A percentile compares a stretch with the other conserved stretches of the same genome.
phyloP scores from a whole-genome alignment of 1,140 invertebrate species.

The Globodera ellingtonae region DNA sequence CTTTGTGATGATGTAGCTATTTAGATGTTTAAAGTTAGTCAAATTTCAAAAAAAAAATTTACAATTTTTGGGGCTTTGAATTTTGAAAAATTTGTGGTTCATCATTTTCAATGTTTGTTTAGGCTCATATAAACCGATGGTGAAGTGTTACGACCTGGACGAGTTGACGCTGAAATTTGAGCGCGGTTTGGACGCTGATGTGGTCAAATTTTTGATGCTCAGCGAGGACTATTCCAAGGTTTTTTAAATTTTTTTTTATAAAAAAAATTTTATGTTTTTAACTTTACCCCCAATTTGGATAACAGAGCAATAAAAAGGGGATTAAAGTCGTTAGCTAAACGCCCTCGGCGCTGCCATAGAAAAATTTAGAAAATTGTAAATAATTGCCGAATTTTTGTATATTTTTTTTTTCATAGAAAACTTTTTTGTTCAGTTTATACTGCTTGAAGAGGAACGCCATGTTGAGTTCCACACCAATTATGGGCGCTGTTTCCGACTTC shows the following conservation, averaged over 20 bases:
- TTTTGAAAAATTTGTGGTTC: no score
- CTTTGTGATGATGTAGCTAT: not conserved
- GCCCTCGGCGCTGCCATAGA: no score
- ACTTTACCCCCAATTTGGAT: not conserved
- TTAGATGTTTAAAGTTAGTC: slow-evolving; percentile 12
- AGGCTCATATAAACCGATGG: slow-evolving; percentile 91
- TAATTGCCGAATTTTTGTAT: not conserved
- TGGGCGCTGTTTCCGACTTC: slow-evolving; percentile 84
- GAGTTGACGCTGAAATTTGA: slow-evolving; percentile 98
- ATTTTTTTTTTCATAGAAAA: slow-evolving; percentile 20
- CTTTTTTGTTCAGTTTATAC: slow-evolving; percentile 67
- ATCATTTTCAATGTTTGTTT: slow-evolving; percentile 29
- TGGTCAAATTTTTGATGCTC: slow-evolving; percentile 72
- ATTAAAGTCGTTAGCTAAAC: no score
- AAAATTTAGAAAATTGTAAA: no score
- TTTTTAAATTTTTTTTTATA: slow-evolving; percentile 13
- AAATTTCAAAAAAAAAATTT: slow-evolving; percentile 30
- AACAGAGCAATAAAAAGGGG: no score
- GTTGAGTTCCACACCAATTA: slow-evolving; percentile 91
- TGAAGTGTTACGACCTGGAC: slow-evolving; percentile 93
- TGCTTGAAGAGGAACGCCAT: slow-evolving; percentile 75
- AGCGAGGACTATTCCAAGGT: slow-evolving; percentile 70
- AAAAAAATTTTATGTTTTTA: slow-evolving; percentile 8
- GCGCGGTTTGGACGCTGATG: slow-evolving; percentile 93
- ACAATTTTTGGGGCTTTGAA: no score